phyloP scores from a whole-genome alignment of 92 coral and sea anemone genomes.

The Porites rus region DNA sequence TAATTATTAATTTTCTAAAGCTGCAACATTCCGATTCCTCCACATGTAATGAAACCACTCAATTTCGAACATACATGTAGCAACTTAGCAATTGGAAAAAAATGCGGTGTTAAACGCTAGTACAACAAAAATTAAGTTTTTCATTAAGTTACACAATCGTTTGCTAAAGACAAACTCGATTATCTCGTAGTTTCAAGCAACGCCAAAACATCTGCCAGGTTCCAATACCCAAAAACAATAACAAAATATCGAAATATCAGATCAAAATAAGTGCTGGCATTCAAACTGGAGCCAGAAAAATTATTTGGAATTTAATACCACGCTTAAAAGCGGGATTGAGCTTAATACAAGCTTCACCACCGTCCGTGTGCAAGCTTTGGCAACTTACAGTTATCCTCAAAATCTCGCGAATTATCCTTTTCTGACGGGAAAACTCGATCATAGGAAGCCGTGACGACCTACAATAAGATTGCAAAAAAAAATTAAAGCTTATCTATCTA shows the following conservation, averaged over 20 bases:
- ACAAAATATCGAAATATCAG: neutral
- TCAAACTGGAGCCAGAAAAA: neutral
- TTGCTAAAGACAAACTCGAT: neutral
- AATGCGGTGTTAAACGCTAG: neutral
- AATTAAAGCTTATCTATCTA: neutral
- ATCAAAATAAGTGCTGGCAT: neutral
- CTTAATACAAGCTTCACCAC: neutral
- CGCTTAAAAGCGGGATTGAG: neutral
- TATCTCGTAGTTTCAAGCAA: neutral
- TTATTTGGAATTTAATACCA: neutral
- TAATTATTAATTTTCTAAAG: conserved; percentile 8
- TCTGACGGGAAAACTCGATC: conserved; percentile 95
- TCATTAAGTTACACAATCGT: neutral
- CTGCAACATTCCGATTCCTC: neutral
- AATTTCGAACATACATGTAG: neutral
- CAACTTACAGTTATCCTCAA: conserved; percentile 97
- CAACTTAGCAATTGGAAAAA: neutral
- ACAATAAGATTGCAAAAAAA: conserved; percentile 20
- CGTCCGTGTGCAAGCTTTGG: too few relatives aligned
- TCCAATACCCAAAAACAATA: neutral
- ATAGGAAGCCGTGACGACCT: conserved; percentile 91
- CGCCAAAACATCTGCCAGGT: conserved; percentile 27
- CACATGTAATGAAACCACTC: neutral
- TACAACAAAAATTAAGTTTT: neutral
- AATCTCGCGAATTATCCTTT: conserved; percentile 89